Percentiles rank a stretch among this genome's conserved stretches.
phyloP scores from a whole-genome alignment of 64 coral and sea anemone genomes.

The Stylophora pistillata region DNA sequence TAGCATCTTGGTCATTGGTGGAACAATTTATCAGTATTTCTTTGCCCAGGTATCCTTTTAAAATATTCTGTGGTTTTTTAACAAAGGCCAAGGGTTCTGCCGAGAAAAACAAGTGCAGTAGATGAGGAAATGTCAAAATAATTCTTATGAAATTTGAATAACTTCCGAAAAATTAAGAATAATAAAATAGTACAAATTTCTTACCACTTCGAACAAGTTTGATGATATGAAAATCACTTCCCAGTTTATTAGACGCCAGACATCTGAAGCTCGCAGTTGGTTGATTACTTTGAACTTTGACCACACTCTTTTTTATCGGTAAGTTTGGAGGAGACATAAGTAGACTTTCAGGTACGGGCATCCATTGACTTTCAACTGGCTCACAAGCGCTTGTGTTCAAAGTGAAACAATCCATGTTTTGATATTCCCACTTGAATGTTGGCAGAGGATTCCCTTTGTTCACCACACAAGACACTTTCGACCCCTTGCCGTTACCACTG shows the following conservation, averaged over 20 bases:
- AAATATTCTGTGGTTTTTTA: not conserved
- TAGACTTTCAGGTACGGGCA: not conserved
- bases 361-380: not conserved
- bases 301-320: conserved; percentile 18
- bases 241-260: conserved; percentile 23
- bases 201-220: conserved; percentile 26
- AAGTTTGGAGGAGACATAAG: not conserved
- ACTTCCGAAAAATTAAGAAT: not conserved
- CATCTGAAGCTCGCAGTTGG: conserved; percentile 10
- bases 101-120: not conserved
- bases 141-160: not conserved
- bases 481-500: not conserved
- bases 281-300: conserved; percentile 12
- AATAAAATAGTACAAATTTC: not conserved
- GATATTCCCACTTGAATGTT: conserved; percentile 20
- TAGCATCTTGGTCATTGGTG: not conserved
- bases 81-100: not conserved
- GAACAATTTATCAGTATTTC: not conserved
- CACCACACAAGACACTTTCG: conserved; percentile 6
- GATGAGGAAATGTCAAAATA: not conserved
- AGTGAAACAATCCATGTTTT: not conserved
- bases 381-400: not conserved
- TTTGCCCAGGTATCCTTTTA: not conserved
- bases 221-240: conserved; percentile 1
- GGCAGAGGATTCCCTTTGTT: conserved; percentile 35